phyloP scores from a whole-genome alignment of 2,797 vertebrate species.

The Coracias cyanogaster region DNA sequence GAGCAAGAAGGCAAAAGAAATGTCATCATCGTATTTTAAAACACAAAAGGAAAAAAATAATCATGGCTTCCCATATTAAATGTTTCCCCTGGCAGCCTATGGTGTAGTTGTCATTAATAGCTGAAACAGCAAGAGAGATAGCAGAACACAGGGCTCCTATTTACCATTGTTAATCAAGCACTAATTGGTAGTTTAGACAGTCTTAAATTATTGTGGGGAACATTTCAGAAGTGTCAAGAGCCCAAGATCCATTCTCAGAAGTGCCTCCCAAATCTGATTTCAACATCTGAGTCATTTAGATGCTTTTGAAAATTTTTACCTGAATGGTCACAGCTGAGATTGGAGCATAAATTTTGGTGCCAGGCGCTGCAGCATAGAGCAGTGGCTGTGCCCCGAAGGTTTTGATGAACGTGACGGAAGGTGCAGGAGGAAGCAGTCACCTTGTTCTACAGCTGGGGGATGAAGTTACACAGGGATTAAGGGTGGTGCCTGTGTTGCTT shows the following conservation, averaged over 20 bases:
- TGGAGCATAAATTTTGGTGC: background rate
- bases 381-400: accelerated
- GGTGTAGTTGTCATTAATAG: constrained; percentile 44
- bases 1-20: background rate
- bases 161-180: constrained; percentile 56
- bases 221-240: constrained; percentile 25
- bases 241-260: constrained; percentile 1
- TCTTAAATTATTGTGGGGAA: constrained; percentile 43
- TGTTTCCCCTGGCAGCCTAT: constrained; percentile 15
- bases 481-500: background rate
- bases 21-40: constrained; percentile 19
- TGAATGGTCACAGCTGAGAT: background rate
- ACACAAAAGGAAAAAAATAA: constrained; percentile 11
- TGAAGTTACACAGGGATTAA: background rate
- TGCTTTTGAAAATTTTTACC: constrained; percentile 14
- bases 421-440: background rate
- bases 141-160: constrained; percentile 25
- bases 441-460: background rate
- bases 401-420: accelerated
- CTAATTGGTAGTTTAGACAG: constrained; percentile 57
- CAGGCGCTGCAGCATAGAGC: background rate
- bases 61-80: constrained; percentile 27
- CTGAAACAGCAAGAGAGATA: constrained; percentile 24
- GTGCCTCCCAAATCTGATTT: constrained; percentile 6
- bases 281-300: background rate